Evolutionary conservation across 2,113 vertebrate species (phyloP).

Genomic region (Danio rerio): DNA sequence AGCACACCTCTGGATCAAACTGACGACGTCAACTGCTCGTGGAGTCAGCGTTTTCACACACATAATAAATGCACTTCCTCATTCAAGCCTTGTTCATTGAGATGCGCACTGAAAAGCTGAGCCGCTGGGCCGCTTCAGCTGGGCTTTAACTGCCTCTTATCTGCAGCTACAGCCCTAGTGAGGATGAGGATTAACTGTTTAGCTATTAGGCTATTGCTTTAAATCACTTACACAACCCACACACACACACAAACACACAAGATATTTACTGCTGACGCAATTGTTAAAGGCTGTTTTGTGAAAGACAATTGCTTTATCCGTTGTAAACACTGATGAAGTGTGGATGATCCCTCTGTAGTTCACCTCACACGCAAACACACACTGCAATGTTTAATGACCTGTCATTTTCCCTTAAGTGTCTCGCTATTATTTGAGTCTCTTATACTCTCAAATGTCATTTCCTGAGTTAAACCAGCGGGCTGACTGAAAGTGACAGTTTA

Average conservation of each 20-base stretch:
- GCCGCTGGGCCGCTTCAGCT: neutral
- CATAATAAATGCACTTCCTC: neutral
- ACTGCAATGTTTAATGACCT: neutral
- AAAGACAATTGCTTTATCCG: neutral
- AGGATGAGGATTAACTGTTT: neutral
- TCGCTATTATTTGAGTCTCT: neutral
- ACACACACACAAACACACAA: neutral
- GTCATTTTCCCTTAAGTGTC: conserved; percentile 3
- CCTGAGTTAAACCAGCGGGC: neutral
- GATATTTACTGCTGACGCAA: neutral
- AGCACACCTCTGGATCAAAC: neutral
- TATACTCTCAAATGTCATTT: neutral
- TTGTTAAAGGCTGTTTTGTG: neutral
- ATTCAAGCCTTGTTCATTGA: neutral
- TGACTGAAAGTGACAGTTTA: neutral
- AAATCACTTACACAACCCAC: conserved; percentile 10
- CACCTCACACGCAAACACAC: neutral
- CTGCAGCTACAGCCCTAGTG: neutral
- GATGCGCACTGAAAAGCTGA: neutral
- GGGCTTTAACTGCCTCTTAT: conserved; percentile 9
- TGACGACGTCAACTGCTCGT: neutral
- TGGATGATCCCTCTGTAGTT: neutral
- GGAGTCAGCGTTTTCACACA: conserved; percentile 18
- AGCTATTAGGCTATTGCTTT: conserved; percentile 18
- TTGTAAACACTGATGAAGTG: neutral